Evolutionary conservation across 2,888 invertebrate species (phyloP).

Genomic region (Protophormia terraenovae): DNA sequence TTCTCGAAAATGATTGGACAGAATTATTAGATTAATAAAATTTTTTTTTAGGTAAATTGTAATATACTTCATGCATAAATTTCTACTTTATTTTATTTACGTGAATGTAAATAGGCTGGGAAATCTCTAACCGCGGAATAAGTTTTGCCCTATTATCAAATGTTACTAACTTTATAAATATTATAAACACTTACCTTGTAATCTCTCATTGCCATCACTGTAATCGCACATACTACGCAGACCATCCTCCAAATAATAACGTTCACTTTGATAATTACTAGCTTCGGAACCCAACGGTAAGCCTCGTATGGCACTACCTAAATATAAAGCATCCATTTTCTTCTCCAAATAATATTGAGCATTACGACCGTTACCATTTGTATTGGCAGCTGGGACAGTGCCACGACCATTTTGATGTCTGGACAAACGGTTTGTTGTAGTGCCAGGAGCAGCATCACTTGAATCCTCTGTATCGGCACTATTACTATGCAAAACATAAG

Average conservation of each 20-base stretch:
- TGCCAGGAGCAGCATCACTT: constrained; percentile 74
- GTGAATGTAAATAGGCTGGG: too few species aligned
- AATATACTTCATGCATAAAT: too few species aligned
- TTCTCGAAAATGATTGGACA: too few species aligned
- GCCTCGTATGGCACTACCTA: constrained; percentile 78
- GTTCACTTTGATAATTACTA: constrained; percentile 80
- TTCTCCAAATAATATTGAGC: constrained; percentile 80
- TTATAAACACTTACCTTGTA: constrained; percentile 73
- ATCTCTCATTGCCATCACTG: constrained; percentile 76
- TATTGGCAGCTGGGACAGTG: constrained; percentile 77
- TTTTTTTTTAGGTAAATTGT: too few species aligned
- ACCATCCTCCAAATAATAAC: constrained; percentile 79
- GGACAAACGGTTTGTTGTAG: constrained; percentile 60
- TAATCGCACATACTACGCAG: constrained; percentile 74
- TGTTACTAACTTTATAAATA: too few species aligned
- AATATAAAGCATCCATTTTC: constrained; percentile 80
- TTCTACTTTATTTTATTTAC: too few species aligned
- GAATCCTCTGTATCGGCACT: constrained; percentile 78
- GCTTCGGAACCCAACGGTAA: constrained; percentile 79
- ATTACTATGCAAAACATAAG: constrained; percentile 75
- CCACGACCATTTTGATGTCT: constrained; percentile 76
- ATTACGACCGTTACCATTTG: constrained; percentile 69
- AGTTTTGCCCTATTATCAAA: too few species aligned
- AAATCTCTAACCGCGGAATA: too few species aligned
- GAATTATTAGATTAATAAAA: too few species aligned